Evolutionary conservation across 2,888 invertebrate genomes (phyloP).

Genomic region (Xanthorhoe designata): DNA sequence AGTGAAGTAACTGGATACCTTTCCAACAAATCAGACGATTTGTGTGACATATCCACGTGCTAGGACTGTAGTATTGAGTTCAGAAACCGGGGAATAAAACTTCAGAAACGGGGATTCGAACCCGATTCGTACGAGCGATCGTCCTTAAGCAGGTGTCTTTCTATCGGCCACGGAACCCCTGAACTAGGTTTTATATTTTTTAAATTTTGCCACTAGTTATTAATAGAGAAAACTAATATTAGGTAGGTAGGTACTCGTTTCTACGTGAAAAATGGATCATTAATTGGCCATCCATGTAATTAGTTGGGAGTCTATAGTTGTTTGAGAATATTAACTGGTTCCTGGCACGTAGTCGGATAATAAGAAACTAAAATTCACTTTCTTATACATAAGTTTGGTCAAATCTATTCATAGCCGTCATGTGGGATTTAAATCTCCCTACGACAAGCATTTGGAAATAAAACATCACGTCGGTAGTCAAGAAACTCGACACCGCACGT

Average conservation of each 20-base stretch:
- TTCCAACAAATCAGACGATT: constrained; percentile 64
- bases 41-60: constrained; percentile 63
- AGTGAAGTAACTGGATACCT: constrained; percentile 62
- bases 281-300: background rate
- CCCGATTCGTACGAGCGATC: no score
- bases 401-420: background rate
- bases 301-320: no score
- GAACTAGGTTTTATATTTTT: no score
- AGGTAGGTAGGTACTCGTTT: no score
- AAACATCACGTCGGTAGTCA: constrained; percentile 55
- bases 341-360: background rate
- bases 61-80: constrained; percentile 36
- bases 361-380: background rate
- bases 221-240: no score
- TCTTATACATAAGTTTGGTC: background rate
- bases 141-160: no score
- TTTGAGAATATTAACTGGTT: no score
- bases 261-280: no score
- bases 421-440: constrained; percentile 5
- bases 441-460: constrained; percentile 53
- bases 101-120: no score
- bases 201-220: no score
- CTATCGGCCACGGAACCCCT: no score
- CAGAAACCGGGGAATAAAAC: constrained; percentile 23
- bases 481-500: constrained; percentile 67